A percentile compares a stretch with the other conserved stretches of the same genome.
phyloP scores from a whole-genome alignment of 1,140 invertebrate genomes.

The Calliopsis andreniformis region DNA sequence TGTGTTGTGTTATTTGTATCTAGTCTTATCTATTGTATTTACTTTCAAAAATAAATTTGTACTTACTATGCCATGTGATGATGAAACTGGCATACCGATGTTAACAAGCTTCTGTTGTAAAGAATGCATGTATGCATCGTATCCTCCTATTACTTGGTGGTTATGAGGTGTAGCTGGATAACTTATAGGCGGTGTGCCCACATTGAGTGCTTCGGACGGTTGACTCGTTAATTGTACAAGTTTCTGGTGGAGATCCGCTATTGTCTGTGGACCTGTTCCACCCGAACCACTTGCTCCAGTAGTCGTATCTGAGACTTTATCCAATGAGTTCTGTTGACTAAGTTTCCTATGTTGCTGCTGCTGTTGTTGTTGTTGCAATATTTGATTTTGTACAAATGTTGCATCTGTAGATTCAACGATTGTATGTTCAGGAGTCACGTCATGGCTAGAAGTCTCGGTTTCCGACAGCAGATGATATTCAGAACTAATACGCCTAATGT shows the following conservation, averaged over 20 bases:
- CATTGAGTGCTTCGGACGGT: conserved; percentile 79
- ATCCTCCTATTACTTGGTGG: conserved; percentile 76
- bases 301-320: conserved; percentile 72
- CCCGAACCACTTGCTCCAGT: neutral
- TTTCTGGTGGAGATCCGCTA: conserved; percentile 83
- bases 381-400: conserved; percentile 72
- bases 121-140: conserved; percentile 83
- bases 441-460: conserved; percentile 77
- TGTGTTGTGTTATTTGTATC: conserved; percentile 6
- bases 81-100: conserved; percentile 77
- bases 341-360: conserved; percentile 73
- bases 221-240: conserved; percentile 82
- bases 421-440: conserved; percentile 79
- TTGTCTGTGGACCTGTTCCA: conserved; percentile 79
- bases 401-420: conserved; percentile 74
- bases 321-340: conserved; percentile 82
- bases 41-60: conserved; percentile 9
- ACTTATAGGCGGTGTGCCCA: conserved; percentile 80
- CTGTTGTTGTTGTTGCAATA: conserved; percentile 61
- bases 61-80: conserved; percentile 74
- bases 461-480: conserved; percentile 78
- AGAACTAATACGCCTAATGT: conserved; percentile 71
- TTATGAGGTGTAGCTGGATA: conserved; percentile 84
- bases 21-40: neutral
- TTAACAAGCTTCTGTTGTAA: conserved; percentile 84